phyloP scores from a whole-genome alignment of 1,140 invertebrate species.

The Trachymyrmex septentrionalis region DNA sequence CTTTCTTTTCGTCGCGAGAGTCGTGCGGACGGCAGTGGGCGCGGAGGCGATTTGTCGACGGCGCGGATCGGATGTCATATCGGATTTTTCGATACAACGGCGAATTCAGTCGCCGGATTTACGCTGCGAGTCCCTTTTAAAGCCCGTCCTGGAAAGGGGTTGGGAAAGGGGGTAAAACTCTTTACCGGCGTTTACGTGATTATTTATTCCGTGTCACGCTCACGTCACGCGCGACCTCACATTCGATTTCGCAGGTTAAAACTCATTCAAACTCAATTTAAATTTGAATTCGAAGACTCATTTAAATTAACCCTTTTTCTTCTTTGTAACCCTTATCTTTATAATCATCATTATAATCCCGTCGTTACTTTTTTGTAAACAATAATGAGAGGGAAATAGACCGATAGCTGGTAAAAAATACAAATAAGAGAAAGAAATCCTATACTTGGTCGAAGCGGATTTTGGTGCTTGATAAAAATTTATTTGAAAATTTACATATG shows the following conservation, averaged over 20 bases:
- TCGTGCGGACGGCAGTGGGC: background rate
- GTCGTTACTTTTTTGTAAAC: background rate
- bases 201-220: background rate
- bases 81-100: constrained; percentile 43
- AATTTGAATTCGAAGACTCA: background rate
- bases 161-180: too few relatives aligned
- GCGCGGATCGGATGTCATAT: constrained; percentile 31
- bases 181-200: background rate
- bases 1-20: constrained; percentile 41
- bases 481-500: too few relatives aligned
- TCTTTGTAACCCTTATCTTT: background rate
- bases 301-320: background rate
- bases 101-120: constrained; percentile 20
- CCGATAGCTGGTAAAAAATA: too few relatives aligned
- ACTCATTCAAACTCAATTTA: background rate
- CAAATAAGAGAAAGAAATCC: too few relatives aligned
- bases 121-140: background rate
- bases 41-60: constrained; percentile 26
- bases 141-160: background rate
- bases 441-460: too few relatives aligned
- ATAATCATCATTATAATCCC: background rate
- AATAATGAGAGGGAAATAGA: too few relatives aligned
- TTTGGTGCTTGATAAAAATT: too few relatives aligned
- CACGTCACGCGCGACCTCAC: background rate
- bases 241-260: background rate